Conservation (phyloP, 2,888 invertebrate genomes). For the Agrotis ipsilon region DNA sequence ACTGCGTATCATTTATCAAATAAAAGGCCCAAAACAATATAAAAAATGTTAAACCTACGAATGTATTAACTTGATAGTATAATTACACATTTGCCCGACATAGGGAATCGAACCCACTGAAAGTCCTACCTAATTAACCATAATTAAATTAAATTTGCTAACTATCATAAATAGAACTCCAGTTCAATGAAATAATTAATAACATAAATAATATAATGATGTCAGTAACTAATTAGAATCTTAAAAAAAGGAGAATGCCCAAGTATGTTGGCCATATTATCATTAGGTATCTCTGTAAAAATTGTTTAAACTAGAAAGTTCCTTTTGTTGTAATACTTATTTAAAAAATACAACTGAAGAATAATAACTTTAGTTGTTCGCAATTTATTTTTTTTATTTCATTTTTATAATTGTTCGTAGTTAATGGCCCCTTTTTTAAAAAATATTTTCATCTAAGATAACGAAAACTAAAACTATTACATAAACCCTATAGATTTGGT, state of each 20-base stretch:
- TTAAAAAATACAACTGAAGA: neutral
- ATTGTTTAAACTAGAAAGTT: neutral
- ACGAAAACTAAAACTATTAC: neutral
- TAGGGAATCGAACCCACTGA: slow-evolving; percentile 35
- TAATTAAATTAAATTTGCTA: slow-evolving; percentile 45
- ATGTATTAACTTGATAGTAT: slow-evolving; percentile 10
- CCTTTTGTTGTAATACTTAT: neutral
- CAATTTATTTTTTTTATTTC: neutral
- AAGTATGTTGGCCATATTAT: neutral
- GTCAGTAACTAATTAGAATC: neutral
- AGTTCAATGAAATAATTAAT: neutral
- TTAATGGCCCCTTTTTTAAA: no score
- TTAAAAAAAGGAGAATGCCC: neutral
- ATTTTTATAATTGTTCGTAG: no score
- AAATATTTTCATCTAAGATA: no score
- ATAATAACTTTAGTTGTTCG: neutral
- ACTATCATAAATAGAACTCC: slow-evolving; percentile 36
- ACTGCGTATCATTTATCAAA: no score
- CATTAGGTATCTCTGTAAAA: no score
- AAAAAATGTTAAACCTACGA: slow-evolving; percentile 2
- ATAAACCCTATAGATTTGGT: neutral
- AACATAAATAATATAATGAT: neutral
- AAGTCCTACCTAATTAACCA: neutral
- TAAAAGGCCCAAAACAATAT: neutral
- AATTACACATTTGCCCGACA: slow-evolving; percentile 60